phyloP scores from a whole-genome alignment of 2,113 vertebrate genomes.

The Halichoeres trimaculatus region DNA sequence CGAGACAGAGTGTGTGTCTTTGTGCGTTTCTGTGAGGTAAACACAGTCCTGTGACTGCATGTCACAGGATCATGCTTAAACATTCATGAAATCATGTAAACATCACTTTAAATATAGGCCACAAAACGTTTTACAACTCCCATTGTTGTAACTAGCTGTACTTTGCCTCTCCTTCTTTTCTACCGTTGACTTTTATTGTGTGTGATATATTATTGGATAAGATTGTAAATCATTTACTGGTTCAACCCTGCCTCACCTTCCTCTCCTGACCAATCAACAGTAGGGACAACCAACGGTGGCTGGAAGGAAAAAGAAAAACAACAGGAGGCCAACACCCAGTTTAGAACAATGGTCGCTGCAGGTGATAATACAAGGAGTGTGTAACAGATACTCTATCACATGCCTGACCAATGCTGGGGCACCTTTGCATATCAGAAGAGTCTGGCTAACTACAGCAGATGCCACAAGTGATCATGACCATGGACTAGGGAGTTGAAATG shows the following conservation, averaged over 20 bases:
- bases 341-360: slow-evolving; percentile 52
- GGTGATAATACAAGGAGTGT: slow-evolving; percentile 16
- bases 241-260: slow-evolving; percentile 9
- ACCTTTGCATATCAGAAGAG: slow-evolving; percentile 3
- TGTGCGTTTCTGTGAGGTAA: slow-evolving; percentile 41
- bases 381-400: not conserved
- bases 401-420: not conserved
- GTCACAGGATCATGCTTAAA: slow-evolving; percentile 12
- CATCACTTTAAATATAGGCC: not conserved
- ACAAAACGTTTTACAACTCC: not conserved
- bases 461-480: too few relatives aligned
- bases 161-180: not conserved
- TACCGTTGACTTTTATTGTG: not conserved
- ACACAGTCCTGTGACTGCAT: slow-evolving; percentile 40
- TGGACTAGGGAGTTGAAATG: too few relatives aligned
- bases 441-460: not conserved
- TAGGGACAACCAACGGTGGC: slow-evolving; percentile 20
- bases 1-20: slow-evolving; percentile 16
- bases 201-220: not conserved
- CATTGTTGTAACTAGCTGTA: not conserved
- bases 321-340: slow-evolving; percentile 37
- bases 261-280: slow-evolving; percentile 24
- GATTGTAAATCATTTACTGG: slow-evolving; percentile 48
- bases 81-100: slow-evolving; percentile 20
- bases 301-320: not conserved